Evolutionary conservation across 2,113 vertebrate species (phyloP).

Genomic region (Rhegmatorhina hoffmannsi): DNA sequence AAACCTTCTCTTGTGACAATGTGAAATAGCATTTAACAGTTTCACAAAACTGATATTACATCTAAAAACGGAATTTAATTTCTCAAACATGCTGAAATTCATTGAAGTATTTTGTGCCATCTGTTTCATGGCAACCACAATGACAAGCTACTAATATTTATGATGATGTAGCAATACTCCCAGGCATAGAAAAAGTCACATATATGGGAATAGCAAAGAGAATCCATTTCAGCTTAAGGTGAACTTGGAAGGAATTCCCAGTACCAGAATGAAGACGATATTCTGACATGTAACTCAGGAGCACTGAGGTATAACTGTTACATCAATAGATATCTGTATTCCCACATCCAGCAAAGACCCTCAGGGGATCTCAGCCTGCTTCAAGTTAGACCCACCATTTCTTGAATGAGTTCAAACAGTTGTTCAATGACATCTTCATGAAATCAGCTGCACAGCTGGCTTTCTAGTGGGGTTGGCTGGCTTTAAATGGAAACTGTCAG

Average conservation of each 20-base stretch:
- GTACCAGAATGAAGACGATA: neutral
- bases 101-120: neutral
- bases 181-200: neutral
- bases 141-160: slow-evolving; percentile 13
- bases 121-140: neutral
- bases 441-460: slow-evolving; percentile 13
- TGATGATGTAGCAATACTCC: neutral
- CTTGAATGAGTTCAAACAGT: neutral
- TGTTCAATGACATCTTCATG: slow-evolving; percentile 17
- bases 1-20: neutral
- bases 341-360: neutral
- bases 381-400: neutral
- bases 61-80: neutral
- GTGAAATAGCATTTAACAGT: neutral
- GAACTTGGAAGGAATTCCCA: neutral
- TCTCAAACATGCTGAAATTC: neutral
- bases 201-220: neutral
- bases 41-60: neutral
- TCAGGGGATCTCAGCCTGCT: neutral
- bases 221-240: neutral
- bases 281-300: neutral
- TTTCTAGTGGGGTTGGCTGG: neutral
- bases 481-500: slow-evolving; percentile 40
- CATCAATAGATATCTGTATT: neutral
- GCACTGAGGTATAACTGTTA: neutral